Base-by-base conservation (phyloP, 2,888 invertebrate genomes). In the Dascillus cervinus region DNA sequence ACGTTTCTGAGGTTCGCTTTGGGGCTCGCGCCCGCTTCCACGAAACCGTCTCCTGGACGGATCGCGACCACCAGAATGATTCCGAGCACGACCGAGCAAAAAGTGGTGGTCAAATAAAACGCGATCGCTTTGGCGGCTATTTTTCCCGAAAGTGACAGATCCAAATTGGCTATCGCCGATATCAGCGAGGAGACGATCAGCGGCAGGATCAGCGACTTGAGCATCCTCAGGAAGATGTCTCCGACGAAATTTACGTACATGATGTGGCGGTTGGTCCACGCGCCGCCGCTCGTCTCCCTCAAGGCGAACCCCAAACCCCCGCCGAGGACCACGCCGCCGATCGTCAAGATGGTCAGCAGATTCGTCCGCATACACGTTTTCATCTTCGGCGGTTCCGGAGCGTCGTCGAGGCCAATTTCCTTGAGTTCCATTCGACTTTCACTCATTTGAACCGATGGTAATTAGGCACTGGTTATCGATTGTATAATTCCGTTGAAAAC, bases 131-230 rank as follows among this genome's bases (percentile, higher is more conserved):
- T 60, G 19, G 69, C 67, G 3, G 82, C 83, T 52, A 84, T 79
- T 48, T 57, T 67, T 41, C 79, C 77, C 9, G 80, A 80, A 17
- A 82, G 63, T 21, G 69, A 70, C 12, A 80, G 68, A 60, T 83
- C 82, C 46, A 83, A 65, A 24, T 73, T 73, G 8, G 81, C 80
- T 40, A 82, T 73, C 10, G 82, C 82, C 3, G 79, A 73, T 25
- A 83, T 70, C 39, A 82, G 68, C 8, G 76, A 77, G 2, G 76
- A 69, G n/a, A 77, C 66, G 37, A 84, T 77, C 39, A 85, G 69
- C 1, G 85, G 85, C 26, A 85, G 62, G 47, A 85, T 83, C 34
- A 85, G 67, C 37, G 76, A 73, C 59, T 82, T 82, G 30, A 85
- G 67, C 77, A 83, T 82, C 39, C 79, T 67, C 43, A 85, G 70